Evolutionary conservation across 2,113 vertebrate species (phyloP).

Genomic region (Chaetodon trifascialis): DNA sequence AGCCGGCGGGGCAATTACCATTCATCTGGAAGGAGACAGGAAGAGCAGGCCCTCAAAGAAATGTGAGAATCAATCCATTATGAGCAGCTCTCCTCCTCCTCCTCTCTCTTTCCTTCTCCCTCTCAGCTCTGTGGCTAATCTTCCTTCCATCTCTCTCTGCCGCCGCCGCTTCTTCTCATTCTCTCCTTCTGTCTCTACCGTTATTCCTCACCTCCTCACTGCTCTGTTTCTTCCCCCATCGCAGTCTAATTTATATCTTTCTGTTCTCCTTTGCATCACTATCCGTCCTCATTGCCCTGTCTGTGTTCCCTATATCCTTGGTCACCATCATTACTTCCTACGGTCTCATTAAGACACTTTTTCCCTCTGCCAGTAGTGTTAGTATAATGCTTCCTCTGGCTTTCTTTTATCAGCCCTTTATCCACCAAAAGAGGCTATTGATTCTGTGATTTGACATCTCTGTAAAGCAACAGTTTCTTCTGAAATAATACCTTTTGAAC

Average conservation of each 20-base stretch:
- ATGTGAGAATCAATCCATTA: constrained; percentile 80
- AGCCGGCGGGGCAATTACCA: constrained; percentile 80
- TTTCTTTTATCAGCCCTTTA: constrained; percentile 34
- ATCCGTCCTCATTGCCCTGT: constrained; percentile 15
- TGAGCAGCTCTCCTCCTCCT: constrained; percentile 56
- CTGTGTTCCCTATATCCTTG: constrained; percentile 23
- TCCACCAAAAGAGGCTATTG: constrained; percentile 45
- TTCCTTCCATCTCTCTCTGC: constrained; percentile 20
- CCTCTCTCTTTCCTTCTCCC: neutral
- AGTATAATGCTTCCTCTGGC: neutral
- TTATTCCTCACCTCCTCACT: constrained; percentile 33
- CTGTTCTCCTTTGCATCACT: constrained; percentile 25
- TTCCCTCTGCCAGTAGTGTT: constrained; percentile 11
- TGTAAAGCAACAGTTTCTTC: constrained; percentile 35
- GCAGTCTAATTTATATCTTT: constrained; percentile 38
- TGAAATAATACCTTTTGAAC: constrained; percentile 14
- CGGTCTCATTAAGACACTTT: constrained; percentile 39
- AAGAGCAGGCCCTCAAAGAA: constrained; percentile 76
- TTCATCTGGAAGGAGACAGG: constrained; percentile 78
- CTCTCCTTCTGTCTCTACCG: constrained; percentile 32
- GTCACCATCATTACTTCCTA: constrained; percentile 29
- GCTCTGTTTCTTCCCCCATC: constrained; percentile 18
- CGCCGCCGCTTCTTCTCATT: constrained; percentile 2
- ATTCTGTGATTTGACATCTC: constrained; percentile 52
- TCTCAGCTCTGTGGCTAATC: constrained; percentile 43